phyloP scores from a whole-genome alignment of 2,113 vertebrate genomes.

The Pelecanus crispus region DNA sequence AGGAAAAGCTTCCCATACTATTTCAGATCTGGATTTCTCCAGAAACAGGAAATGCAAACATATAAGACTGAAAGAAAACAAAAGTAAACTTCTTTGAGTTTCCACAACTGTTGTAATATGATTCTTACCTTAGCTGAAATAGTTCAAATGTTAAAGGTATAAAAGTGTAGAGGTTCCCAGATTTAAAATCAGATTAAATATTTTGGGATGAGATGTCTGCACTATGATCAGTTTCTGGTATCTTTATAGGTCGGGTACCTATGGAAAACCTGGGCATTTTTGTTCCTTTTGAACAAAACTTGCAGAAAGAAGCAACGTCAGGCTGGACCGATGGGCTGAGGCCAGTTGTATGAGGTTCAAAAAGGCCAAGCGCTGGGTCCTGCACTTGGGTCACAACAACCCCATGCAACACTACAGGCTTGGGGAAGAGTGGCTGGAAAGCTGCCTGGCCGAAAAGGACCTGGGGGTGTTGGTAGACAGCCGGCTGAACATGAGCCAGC shows the following conservation, averaged over 20 bases:
- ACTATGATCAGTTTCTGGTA: neutral
- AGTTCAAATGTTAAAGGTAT: neutral
- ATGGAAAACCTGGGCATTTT: neutral
- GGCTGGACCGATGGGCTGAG: accelerated
- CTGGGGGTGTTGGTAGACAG: neutral
- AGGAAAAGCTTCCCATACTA: neutral
- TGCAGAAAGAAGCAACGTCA: neutral
- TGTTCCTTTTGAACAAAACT: neutral
- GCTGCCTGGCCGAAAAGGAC: accelerated
- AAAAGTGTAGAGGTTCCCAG: neutral
- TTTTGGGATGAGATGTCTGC: neutral
- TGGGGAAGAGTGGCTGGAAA: neutral
- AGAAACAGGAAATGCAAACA: neutral
- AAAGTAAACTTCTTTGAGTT: neutral
- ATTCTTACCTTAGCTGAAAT: neutral
- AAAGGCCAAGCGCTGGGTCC: accelerated
- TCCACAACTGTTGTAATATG: neutral
- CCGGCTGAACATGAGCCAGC: neutral
- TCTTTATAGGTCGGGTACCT: neutral
- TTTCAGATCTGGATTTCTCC: neutral
- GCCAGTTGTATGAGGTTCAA: neutral
- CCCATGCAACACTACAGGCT: accelerated
- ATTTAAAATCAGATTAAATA: neutral
- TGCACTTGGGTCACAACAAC: neutral
- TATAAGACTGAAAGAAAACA: neutral